phyloP scores from a whole-genome alignment of 2,797 vertebrate genomes.

The Aotus griseimembra region DNA sequence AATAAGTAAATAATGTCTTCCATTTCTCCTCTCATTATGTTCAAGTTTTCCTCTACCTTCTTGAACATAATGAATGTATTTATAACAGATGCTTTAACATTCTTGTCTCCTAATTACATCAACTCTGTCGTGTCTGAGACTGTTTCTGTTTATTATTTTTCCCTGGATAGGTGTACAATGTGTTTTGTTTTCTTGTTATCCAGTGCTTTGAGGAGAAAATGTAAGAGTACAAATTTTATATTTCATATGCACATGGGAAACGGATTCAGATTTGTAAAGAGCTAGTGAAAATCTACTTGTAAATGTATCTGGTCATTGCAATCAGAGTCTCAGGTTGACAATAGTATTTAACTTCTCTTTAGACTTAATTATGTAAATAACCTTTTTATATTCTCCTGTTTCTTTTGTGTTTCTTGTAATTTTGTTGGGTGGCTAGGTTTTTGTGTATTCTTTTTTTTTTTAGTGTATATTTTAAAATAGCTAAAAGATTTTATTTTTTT shows the following conservation, averaged over 20 bases:
- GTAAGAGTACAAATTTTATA: neutral
- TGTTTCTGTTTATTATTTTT: neutral
- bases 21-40: neutral
- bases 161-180: neutral
- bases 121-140: neutral
- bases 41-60: neutral
- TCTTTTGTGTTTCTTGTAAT: slow-evolving; percentile 2
- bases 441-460: slow-evolving; percentile 15
- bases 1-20: neutral
- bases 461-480: too few relatives aligned
- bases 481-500: too few relatives aligned
- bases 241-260: neutral
- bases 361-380: slow-evolving; percentile 1
- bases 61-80: neutral
- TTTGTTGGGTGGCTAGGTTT: slow-evolving; percentile 38
- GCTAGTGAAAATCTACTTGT: slow-evolving; percentile 16
- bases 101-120: slow-evolving; percentile 1
- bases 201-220: slow-evolving; percentile 11
- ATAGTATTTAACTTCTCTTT: neutral
- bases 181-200: slow-evolving; percentile 32
- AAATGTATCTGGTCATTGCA: neutral
- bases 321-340: too few relatives aligned
- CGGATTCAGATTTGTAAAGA: neutral
- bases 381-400: slow-evolving; percentile 16
- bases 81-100: slow-evolving; percentile 10